Base-by-base conservation (phyloP, 2,113 vertebrate species). In the Choloepus hoffmanni region DNA sequence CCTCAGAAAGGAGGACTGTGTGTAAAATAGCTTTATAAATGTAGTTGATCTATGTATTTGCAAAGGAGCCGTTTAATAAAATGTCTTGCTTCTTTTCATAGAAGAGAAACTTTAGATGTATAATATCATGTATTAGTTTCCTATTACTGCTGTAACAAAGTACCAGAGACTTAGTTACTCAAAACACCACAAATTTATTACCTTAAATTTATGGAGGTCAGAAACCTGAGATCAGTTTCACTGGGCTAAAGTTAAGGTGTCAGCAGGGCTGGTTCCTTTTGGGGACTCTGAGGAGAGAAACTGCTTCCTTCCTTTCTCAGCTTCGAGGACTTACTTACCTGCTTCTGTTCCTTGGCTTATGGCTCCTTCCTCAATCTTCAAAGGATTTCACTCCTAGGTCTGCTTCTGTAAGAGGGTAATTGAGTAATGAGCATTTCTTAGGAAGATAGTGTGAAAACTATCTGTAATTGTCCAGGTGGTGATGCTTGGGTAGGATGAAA, bases 21-120 rank as follows among this genome's bases (percentile, higher is more conserved):
- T 53, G 9, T 88, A 48, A 94, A 92, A 93, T 26, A 83, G 63
- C n/a, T 91, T 90, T 58, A 72, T 50, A 77, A 94, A 84, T 87
- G 79, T 70, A 92, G 72, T 36, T 77, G 58, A 89, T 91, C 65
- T 70, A 1, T 5, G 4, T 86, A 48, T 93, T 72, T 87, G 43
- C 60, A 85, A 81, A 89, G 73, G 50, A 63, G 23, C 15, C 2
- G 10, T 40, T n/a, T 26, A 33, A 26, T 5, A 50, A 74, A 91
- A 72, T 81, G 92, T 78, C 33, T 74, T 96, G 26, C 23, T 94
- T 73, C n/a, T 83, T 84, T 76, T 18, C 40, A 45, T 30, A 7
- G n/a, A 70, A 50, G 85, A 89, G 36, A 43, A 93, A 7, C 9
- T 72, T 24, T 78, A 3, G 14, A 26, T 74, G 14, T 23, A n/a